A percentile compares a stretch with the other conserved stretches of the same genome.
phyloP scores from a whole-genome alignment of 2,888 invertebrate genomes.

The Chrysolina haemoptera region DNA sequence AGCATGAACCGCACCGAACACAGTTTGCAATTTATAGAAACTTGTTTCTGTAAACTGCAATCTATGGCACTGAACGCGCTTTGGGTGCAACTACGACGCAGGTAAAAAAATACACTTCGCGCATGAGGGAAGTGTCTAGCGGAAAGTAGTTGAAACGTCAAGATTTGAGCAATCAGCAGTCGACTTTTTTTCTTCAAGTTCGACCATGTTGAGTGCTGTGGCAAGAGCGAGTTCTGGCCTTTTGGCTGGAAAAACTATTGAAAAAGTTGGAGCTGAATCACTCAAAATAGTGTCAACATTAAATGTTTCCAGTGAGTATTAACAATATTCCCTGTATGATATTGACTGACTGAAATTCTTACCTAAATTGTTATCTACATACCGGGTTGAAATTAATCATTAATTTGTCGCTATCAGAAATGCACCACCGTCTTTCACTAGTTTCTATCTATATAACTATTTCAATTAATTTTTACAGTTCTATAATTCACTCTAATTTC shows the following conservation, averaged over 20 bases:
- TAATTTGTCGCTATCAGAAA: too few species aligned
- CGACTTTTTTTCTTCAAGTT: constrained; percentile 40
- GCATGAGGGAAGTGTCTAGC: constrained; percentile 38
- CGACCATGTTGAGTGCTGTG: constrained; percentile 76
- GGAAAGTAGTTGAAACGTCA: constrained; percentile 4
- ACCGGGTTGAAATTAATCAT: too few species aligned
- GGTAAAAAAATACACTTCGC: constrained; percentile 22
- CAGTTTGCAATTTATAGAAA: too few species aligned
- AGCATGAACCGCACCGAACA: too few species aligned
- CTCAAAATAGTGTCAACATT: constrained; percentile 72
- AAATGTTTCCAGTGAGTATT: constrained; percentile 66
- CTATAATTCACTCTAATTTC: neutral
- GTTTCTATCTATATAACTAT: too few species aligned
- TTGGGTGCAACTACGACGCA: neutral
- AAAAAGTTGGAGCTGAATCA: constrained; percentile 75
- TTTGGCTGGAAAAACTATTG: constrained; percentile 75
- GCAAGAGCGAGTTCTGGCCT: constrained; percentile 76
- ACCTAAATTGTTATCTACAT: too few species aligned
- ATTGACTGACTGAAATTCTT: too few species aligned
- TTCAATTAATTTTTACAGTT: too few species aligned
- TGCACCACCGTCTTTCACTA: too few species aligned
- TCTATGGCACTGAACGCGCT: neutral
- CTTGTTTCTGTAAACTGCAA: too few species aligned
- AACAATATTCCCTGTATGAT: neutral
- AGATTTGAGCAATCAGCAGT: constrained; percentile 28